These are phyloP conservation scores for Crotalus helleri DNA, from an alignment of 2,113 vertebrate species.

Conservation along the genomic window DNA sequence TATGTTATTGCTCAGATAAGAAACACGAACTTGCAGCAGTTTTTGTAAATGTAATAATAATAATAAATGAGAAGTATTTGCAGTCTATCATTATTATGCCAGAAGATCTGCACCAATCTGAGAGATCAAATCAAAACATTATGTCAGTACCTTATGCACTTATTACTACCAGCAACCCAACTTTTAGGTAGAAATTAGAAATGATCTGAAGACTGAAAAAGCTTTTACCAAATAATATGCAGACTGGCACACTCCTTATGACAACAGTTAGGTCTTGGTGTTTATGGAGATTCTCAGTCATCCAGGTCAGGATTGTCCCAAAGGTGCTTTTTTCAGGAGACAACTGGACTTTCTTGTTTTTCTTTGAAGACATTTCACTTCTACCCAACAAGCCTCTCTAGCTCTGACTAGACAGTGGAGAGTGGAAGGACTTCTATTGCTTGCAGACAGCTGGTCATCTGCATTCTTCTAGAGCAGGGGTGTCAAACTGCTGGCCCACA, in stretches of 20 bases:
- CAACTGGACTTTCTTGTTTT: no score
- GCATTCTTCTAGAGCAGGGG: no score
- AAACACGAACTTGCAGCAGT: not conserved
- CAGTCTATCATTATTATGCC: not conserved
- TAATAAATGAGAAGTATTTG: not conserved
- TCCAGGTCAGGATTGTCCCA: not conserved
- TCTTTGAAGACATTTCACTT: not conserved
- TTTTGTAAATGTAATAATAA: not conserved
- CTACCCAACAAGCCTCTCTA: no score
- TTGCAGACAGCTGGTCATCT: no score
- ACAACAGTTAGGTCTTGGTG: not conserved
- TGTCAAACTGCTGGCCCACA: no score
- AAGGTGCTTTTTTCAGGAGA: not conserved
- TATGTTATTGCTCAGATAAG: not conserved
- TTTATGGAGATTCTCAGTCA: not conserved
- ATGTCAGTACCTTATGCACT: not conserved
- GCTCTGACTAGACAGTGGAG: no score
- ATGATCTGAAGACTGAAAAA: not conserved
- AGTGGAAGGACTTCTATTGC: no score
- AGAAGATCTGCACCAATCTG: not conserved
- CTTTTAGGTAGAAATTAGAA: not conserved
- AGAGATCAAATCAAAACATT: not conserved
- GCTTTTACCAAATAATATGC: not conserved
- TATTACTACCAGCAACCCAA: not conserved
- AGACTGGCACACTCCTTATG: not conserved